Evolutionary conservation across 2,113 vertebrate species (phyloP).

Genomic region (Hirundichthys speculiger): DNA sequence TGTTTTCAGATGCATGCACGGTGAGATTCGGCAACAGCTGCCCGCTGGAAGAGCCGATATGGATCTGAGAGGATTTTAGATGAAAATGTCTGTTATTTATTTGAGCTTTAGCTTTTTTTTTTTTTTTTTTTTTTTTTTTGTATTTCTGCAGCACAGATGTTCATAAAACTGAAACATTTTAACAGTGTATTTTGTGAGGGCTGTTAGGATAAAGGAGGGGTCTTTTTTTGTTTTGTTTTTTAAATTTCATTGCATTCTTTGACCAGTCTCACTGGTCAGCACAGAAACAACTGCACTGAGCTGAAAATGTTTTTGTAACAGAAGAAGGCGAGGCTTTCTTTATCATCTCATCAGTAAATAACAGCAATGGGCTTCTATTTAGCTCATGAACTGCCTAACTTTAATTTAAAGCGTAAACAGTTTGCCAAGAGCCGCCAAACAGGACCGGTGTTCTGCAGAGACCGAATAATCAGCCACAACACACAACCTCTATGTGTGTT

Average conservation of each 20-base stretch:
- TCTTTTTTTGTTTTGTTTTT: no score
- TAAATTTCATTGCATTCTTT: conserved; percentile 20
- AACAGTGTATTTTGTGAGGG: conserved; percentile 5
- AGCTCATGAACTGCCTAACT: conserved; percentile 32
- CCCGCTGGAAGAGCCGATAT: conserved; percentile 28
- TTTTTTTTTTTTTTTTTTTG: neutral
- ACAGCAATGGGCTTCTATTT: conserved; percentile 18
- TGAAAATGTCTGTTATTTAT: conserved; percentile 17
- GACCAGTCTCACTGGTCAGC: conserved; percentile 5
- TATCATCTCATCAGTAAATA: conserved; percentile 32
- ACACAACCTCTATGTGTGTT: neutral
- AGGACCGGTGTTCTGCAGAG: conserved; percentile 19
- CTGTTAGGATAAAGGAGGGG: no score
- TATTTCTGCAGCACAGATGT: neutral
- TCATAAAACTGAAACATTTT: no score
- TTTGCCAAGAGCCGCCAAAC: conserved; percentile 31
- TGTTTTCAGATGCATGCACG: conserved; percentile 65
- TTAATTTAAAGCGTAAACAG: conserved; percentile 30
- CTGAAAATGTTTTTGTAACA: conserved; percentile 6
- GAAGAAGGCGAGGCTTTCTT: neutral
- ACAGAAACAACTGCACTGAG: neutral
- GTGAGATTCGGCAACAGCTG: conserved; percentile 56
- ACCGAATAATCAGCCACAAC: conserved; percentile 26
- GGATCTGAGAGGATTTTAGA: conserved; percentile 25
- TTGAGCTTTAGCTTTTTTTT: conserved; percentile 4